These are phyloP conservation scores for Scrobipalpa costella DNA, from an alignment of 2,888 invertebrate genomes.

Conservation along the genomic window DNA sequence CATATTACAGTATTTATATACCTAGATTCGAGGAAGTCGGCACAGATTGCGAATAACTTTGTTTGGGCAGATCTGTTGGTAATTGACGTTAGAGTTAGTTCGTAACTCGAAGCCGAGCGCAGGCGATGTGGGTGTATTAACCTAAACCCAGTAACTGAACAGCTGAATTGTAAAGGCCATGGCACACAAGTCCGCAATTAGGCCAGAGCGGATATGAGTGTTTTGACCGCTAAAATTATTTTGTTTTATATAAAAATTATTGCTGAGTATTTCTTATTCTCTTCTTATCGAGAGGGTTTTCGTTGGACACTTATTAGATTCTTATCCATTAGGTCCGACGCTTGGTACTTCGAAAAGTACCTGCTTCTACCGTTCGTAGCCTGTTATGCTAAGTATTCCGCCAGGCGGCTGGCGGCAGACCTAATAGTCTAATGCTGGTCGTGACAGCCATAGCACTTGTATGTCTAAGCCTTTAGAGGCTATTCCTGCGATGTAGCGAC, in stretches of 20 bases:
- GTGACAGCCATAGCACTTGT: not conserved
- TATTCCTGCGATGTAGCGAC: conserved; percentile 23
- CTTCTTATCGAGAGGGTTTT: too few relatives aligned
- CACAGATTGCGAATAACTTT: conserved; percentile 4
- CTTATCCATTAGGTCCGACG: too few relatives aligned
- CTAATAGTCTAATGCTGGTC: not conserved
- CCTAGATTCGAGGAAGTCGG: conserved; percentile 2
- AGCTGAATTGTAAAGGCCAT: conserved; percentile 4
- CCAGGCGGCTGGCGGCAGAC: not conserved
- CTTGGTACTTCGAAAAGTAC: too few relatives aligned
- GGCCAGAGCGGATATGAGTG: too few relatives aligned
- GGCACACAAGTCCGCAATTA: not conserved
- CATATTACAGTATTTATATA: not conserved
- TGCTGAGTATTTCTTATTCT: too few relatives aligned
- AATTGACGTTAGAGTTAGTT: conserved; percentile 21
- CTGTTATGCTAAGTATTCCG: too few relatives aligned
- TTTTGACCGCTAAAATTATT: too few relatives aligned
- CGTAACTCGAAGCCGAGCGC: conserved; percentile 16
- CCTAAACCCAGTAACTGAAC: conserved; percentile 17
- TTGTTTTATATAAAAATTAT: too few relatives aligned
- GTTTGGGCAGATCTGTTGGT: conserved; percentile 20
- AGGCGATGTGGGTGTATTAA: conserved; percentile 22
- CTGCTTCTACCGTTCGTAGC: too few relatives aligned
- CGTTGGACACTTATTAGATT: too few relatives aligned
- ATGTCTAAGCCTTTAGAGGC: conserved; percentile 7